Base-by-base conservation (phyloP, 2,888 invertebrate genomes). In the Drosophila buzzatii region DNA sequence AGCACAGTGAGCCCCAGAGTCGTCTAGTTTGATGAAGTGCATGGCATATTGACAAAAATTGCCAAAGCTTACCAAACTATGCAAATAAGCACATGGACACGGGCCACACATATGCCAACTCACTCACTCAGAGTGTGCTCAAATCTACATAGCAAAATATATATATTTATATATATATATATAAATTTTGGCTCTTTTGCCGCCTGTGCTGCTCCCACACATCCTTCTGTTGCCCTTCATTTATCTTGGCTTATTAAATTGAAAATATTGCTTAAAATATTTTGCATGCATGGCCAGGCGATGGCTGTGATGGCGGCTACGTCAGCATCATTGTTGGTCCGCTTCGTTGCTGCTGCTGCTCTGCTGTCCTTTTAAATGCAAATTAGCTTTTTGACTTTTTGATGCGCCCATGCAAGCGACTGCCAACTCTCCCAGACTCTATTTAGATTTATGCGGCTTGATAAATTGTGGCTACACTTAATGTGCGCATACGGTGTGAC, bases 371-470 rank as follows among this genome's bases (percentile, higher is more conserved):
- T 87, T 87, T 87, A 87, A 87, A 87, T 87, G 86, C 86, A 87
- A 87, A 87, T 90, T 87, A 87, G 86, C 90, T 90, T 90, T 85
- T 85, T 90, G 86, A 90, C 86, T 87, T 87, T 87, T 78, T 89
- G 87, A 79, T 87, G 90, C 72, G 76, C 70, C 73, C 85, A 80
- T 64, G 60, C 79, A 49, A 49, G 74, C 72, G 56, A 35, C 37
- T 45, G 67, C 57, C 74, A 78, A 75, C 70, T 79, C 75, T 31
- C 82, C 73, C 84, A 81, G 82, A 87, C 82, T 89, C 88, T 76
- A 89, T 88, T 89, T 85, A 90, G 89, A 90, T 90, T 84, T 83
- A 82, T 81, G 89, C 79, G 74, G 82, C 76, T 83, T 89, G 89
- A 90, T 89, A 90, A 89, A 89, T 86, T 89, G 88, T 82, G 89